Conservation (phyloP, 2,113 vertebrate species). For the Amphilophus citrinellus region DNA sequence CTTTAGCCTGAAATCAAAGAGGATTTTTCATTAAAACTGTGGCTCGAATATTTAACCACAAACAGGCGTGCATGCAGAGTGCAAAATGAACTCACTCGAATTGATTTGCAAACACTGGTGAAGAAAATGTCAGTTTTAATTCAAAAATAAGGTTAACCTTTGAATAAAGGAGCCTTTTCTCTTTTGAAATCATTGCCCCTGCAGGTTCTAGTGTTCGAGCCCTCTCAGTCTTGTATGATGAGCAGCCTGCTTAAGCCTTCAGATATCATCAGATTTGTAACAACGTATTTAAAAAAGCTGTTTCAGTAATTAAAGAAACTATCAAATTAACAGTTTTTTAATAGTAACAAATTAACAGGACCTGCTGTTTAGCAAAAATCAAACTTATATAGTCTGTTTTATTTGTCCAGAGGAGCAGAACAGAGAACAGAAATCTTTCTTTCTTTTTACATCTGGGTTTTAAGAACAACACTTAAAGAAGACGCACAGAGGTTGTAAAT, state of each 20-base stretch:
- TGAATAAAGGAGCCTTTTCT: background rate
- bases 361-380: too few relatives aligned
- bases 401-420: background rate
- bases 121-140: background rate
- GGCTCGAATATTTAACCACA: background rate
- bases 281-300: background rate
- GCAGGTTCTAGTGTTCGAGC: too few relatives aligned
- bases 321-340: too few relatives aligned
- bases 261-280: background rate
- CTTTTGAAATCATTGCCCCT: background rate
- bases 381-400: too few relatives aligned
- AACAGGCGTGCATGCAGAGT: background rate
- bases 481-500: background rate
- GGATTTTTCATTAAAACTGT: slow-evolving; percentile 6
- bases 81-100: background rate
- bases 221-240: background rate
- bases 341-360: too few relatives aligned
- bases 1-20: slow-evolving; percentile 14
- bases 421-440: background rate
- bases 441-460: background rate
- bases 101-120: background rate
- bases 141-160: background rate
- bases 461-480: background rate
- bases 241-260: background rate
- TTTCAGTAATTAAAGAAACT: too few relatives aligned